These are phyloP conservation scores for Dolichallabes microphthalmus DNA, from an alignment of 2,113 vertebrate species.

Conservation along the genomic window DNA sequence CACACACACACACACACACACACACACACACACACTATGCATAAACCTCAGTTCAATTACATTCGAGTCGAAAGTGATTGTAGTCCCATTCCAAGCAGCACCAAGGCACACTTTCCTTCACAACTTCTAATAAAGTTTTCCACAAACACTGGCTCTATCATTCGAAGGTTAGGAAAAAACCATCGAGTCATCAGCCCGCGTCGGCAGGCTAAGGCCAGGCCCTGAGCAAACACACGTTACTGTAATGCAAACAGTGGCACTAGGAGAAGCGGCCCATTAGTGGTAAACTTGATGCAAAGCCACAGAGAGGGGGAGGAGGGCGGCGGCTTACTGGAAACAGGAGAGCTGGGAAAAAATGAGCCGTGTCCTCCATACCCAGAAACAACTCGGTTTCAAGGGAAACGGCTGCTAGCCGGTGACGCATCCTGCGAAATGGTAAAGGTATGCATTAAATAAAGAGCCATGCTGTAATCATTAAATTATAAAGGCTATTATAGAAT, in stretches of 20 bases:
- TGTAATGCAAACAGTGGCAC: slow-evolving; percentile 49
- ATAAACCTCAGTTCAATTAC: background rate
- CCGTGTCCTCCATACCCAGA: slow-evolving; percentile 21
- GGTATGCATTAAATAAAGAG: background rate
- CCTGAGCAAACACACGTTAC: slow-evolving; percentile 46
- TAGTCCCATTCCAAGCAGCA: background rate
- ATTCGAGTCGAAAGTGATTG: background rate
- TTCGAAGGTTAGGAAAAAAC: slow-evolving; percentile 42
- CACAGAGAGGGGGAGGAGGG: slow-evolving; percentile 31
- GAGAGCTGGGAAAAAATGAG: slow-evolving; percentile 32
- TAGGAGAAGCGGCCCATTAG: slow-evolving; percentile 36
- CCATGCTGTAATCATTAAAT: background rate
- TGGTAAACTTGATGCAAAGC: slow-evolving; percentile 44
- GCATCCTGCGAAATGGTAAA: slow-evolving; percentile 1
- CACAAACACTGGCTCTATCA: slow-evolving; percentile 32
- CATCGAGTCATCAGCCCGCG: slow-evolving; percentile 20
- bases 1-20: slow-evolving; percentile 13
- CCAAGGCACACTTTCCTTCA: background rate
- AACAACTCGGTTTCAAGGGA: slow-evolving; percentile 5
- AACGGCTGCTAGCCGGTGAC: background rate
- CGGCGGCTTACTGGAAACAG: slow-evolving; percentile 41
- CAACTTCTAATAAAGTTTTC: slow-evolving; percentile 36
- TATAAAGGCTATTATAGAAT: background rate
- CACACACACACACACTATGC: background rate
- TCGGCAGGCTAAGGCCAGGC: slow-evolving; percentile 22